These are phyloP conservation scores for Hystrix cristata DNA, from an alignment of 2,113 vertebrate genomes.

Conservation along the genomic window DNA sequence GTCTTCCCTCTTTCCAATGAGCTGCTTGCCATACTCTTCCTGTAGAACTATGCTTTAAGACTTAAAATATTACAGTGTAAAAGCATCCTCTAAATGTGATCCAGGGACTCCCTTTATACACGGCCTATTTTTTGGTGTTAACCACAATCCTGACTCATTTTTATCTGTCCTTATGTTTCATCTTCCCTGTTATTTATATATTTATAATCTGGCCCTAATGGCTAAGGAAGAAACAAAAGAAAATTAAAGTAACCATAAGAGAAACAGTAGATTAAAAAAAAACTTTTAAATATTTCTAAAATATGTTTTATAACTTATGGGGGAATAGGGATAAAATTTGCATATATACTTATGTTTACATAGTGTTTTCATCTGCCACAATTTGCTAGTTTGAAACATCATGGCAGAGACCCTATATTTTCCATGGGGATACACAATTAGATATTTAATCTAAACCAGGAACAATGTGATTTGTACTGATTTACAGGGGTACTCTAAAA, in stretches of 20 bases:
- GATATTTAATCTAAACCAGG: conserved; percentile 46
- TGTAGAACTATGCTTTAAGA: conserved; percentile 15
- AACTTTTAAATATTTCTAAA: conserved; percentile 8
- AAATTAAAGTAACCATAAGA: not conserved
- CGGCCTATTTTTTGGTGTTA: not conserved
- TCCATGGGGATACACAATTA: conserved; percentile 44
- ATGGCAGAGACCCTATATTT: not conserved
- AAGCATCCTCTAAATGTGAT: conserved; percentile 25
- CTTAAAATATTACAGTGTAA: not conserved
- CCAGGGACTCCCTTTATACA: not conserved
- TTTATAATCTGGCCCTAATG: conserved; percentile 12
- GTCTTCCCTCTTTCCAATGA: conserved; percentile 17
- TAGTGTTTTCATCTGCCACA: conserved; percentile 25
- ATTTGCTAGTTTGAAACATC: conserved; percentile 46
- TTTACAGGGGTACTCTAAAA: conserved; percentile 68
- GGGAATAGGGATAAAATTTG: conserved; percentile 12
- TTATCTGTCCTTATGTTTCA: not conserved
- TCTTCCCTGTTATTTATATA: conserved; percentile 50
- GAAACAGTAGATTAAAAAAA: not conserved
- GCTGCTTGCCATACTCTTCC: not conserved
- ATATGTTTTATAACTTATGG: conserved; percentile 2
- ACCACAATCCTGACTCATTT: conserved; percentile 26
- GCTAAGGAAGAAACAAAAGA: not conserved
- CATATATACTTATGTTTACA: not conserved
- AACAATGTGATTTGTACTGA: conserved; percentile 40